Evolutionary conservation across 2,888 invertebrate genomes (phyloP).

Genomic region (Mystacides longicornis): DNA sequence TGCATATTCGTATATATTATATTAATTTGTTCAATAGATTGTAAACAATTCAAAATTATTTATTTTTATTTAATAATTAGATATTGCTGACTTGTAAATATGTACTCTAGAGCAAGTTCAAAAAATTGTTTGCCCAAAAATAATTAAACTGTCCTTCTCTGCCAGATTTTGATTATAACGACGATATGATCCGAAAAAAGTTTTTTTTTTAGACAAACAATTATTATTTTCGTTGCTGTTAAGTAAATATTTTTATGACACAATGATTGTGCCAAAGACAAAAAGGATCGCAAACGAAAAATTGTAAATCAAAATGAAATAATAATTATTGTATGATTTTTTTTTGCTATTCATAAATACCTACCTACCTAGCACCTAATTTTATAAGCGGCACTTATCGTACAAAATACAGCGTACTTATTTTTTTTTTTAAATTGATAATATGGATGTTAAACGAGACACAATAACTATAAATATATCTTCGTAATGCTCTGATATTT

Average conservation of each 20-base stretch:
- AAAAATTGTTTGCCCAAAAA: background rate
- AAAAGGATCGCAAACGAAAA: too few species aligned
- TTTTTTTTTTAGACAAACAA: background rate
- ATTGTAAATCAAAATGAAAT: too few species aligned
- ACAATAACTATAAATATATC: too few species aligned
- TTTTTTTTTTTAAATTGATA: slow-evolving; percentile 7
- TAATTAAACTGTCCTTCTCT: background rate
- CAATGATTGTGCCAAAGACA: background rate
- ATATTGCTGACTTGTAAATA: too few species aligned
- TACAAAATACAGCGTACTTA: slow-evolving; percentile 5
- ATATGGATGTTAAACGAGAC: too few species aligned
- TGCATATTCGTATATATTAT: too few species aligned
- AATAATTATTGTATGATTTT: background rate
- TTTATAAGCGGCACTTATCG: slow-evolving; percentile 13
- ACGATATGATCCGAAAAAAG: background rate
- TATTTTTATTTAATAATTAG: too few species aligned
- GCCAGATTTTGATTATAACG: background rate
- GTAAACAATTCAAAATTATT: too few species aligned
- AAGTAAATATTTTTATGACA: background rate
- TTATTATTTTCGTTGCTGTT: background rate
- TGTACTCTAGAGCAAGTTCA: background rate
- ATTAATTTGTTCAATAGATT: too few species aligned
- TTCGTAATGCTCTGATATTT: too few species aligned
- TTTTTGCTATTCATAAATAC: background rate
- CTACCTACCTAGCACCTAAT: slow-evolving; percentile 12